These are phyloP conservation scores for Drosophila hamatofila DNA, from an alignment of 2,888 invertebrate species.

Conservation along the genomic window DNA sequence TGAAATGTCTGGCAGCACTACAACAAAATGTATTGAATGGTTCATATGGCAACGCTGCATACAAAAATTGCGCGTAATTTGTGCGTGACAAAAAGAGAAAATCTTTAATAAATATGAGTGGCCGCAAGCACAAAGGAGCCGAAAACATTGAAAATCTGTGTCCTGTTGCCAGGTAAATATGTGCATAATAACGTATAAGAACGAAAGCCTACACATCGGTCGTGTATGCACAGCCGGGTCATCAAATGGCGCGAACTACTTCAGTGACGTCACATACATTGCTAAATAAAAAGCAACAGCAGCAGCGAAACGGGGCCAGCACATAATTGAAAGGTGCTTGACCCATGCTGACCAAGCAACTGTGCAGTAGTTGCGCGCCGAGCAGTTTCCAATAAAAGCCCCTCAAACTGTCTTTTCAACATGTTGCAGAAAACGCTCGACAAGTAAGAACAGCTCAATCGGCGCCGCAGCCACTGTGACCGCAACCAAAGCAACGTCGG, in stretches of 20 bases:
- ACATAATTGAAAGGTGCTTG: constrained; percentile 68
- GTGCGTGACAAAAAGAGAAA: constrained; percentile 55
- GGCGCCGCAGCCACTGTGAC: constrained; percentile 45
- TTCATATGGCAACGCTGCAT: constrained; percentile 37
- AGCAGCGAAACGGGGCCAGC: constrained; percentile 46
- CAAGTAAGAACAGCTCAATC: constrained; percentile 53
- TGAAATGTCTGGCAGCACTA: constrained; percentile 36
- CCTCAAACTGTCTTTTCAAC: background rate
- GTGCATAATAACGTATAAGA: background rate
- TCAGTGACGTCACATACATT: constrained; percentile 56
- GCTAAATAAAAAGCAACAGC: constrained; percentile 27
- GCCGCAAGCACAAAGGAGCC: constrained; percentile 71
- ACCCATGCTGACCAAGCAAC: constrained; percentile 65
- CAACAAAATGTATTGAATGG: background rate
- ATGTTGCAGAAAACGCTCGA: constrained; percentile 79
- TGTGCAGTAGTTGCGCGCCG: constrained; percentile 22
- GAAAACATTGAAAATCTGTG: constrained; percentile 84
- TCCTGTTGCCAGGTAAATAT: constrained; percentile 81
- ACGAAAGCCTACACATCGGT: background rate
- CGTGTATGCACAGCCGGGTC: constrained; percentile 6
- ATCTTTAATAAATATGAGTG: constrained; percentile 77
- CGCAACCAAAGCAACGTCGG: constrained; percentile 65
- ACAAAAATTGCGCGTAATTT: constrained; percentile 71
- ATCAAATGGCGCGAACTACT: constrained; percentile 61
- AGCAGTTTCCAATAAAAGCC: constrained; percentile 44